phyloP scores from a whole-genome alignment of 92 coral and sea anemone species.

The Blastomussa wellsi region DNA sequence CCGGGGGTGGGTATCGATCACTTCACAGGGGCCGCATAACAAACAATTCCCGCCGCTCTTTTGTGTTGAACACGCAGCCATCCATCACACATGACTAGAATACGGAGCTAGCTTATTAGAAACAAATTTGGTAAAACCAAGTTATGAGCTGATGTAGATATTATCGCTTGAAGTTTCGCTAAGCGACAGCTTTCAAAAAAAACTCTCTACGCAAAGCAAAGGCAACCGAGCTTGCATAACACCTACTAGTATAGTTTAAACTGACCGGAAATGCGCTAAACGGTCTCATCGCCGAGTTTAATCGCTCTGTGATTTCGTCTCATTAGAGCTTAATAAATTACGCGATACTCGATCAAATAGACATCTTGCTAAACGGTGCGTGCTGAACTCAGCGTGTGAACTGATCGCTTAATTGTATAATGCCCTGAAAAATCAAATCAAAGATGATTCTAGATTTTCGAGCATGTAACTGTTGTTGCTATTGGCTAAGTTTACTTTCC shows the following conservation, averaged over 20 bases:
- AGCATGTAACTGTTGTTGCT: not conserved
- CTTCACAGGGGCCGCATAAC: constrained; percentile 28
- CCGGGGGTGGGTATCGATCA: constrained; percentile 11
- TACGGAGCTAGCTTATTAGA: constrained; percentile 19
- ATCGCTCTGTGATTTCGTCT: constrained; percentile 36
- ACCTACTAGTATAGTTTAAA: not conserved
- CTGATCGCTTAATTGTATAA: not conserved
- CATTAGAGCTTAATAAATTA: constrained; percentile 40
- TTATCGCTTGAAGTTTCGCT: not conserved
- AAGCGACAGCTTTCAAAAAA: not conserved
- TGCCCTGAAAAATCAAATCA: not conserved
- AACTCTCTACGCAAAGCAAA: not conserved
- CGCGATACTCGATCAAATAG: constrained; percentile 29
- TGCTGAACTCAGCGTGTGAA: constrained; percentile 13
- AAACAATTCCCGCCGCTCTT: constrained; percentile 36
- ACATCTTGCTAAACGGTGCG: constrained; percentile 10
- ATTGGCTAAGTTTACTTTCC: not conserved
- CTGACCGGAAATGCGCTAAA: constrained; percentile 37
- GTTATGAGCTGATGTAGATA: not conserved
- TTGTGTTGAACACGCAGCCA: constrained; percentile 37
- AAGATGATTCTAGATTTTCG: not conserved
- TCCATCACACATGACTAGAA: constrained; percentile 53
- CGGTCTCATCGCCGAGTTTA: constrained; percentile 24
- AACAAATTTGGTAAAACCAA: constrained; percentile 14
- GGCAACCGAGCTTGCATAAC: constrained; percentile 10